phyloP scores from a whole-genome alignment of 1,140 invertebrate species.

The Meloidogyne exigua region DNA sequence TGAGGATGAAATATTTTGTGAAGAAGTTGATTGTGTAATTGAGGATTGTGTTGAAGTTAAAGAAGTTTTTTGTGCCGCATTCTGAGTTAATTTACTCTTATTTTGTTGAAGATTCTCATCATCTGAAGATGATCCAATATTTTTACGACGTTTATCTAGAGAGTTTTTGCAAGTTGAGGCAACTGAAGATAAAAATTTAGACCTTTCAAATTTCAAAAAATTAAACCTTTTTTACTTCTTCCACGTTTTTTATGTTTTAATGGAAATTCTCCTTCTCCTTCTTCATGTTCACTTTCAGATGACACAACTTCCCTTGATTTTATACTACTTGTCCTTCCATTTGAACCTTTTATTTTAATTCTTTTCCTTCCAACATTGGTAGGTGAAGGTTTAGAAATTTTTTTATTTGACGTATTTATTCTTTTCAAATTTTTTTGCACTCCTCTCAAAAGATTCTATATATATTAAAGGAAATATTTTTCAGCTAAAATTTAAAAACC shows the following conservation, averaged over 20 bases:
- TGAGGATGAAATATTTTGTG: slow-evolving; percentile 4
- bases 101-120: neutral
- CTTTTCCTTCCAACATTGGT: neutral
- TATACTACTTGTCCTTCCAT: neutral
- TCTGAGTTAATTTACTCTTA: neutral
- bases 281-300: slow-evolving; percentile 6
- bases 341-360: neutral
- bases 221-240: slow-evolving; percentile 17
- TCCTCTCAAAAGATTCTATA: neutral
- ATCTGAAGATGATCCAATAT: slow-evolving; percentile 10
- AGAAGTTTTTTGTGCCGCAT: neutral
- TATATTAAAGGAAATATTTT: neutral
- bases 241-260: neutral
- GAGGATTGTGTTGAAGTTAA: neutral
- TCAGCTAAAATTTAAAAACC: neutral
- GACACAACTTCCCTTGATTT: neutral
- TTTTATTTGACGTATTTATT: neutral
- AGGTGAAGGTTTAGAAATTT: neutral
- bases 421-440: neutral
- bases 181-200: neutral
- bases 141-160: neutral
- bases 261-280: neutral
- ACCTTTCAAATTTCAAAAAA: slow-evolving; percentile 9
- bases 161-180: neutral
- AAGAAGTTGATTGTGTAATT: neutral